phyloP scores from a whole-genome alignment of 2,113 vertebrate genomes.

The Telmatochromis bifrenatus region DNA sequence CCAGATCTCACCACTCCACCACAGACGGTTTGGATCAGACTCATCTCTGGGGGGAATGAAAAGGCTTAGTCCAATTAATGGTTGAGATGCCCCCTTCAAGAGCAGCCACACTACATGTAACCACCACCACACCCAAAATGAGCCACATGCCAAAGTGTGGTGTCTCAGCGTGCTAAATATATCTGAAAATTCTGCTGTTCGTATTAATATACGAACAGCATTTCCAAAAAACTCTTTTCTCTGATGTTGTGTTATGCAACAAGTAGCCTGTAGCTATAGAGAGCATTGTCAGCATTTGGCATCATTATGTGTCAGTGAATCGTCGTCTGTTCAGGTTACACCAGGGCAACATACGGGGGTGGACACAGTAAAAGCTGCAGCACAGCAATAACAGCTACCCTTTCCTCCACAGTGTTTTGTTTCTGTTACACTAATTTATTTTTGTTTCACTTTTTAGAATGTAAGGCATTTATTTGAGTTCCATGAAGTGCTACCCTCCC shows the following conservation, averaged over 20 bases:
- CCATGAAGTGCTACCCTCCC: neutral
- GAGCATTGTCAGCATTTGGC: neutral
- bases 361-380: neutral
- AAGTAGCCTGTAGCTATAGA: neutral
- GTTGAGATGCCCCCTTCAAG: constrained; percentile 28
- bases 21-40: constrained; percentile 33
- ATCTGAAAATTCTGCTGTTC: neutral
- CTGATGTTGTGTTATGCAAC: constrained; percentile 1
- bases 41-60: constrained; percentile 33
- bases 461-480: neutral
- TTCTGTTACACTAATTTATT: neutral
- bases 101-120: neutral
- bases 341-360: neutral
- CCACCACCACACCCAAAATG: constrained; percentile 26
- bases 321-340: neutral
- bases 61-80: constrained; percentile 49
- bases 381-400: neutral
- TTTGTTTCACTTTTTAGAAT: neutral
- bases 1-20: constrained; percentile 7
- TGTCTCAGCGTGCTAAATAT: neutral
- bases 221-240: neutral
- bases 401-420: neutral
- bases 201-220: neutral
- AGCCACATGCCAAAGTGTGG: neutral
- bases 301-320: neutral